Evolutionary conservation across 1,140 invertebrate species (phyloP).

Genomic region (Gonatopus flavifemur): DNA sequence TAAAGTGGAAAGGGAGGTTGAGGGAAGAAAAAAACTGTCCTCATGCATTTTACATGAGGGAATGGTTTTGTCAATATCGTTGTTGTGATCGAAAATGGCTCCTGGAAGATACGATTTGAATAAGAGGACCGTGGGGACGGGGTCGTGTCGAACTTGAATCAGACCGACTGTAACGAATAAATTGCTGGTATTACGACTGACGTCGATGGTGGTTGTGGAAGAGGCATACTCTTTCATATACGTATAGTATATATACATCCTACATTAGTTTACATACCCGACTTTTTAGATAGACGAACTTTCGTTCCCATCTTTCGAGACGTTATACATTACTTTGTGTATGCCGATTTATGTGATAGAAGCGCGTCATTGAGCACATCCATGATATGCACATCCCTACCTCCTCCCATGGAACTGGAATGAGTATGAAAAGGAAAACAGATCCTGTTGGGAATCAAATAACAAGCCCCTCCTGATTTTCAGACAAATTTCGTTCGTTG

Average conservation of each 20-base stretch:
- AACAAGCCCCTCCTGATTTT: no score
- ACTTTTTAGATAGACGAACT: conserved; percentile 29
- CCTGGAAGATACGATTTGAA: conserved; percentile 47
- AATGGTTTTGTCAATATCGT: conserved; percentile 47
- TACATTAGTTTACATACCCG: conserved; percentile 9
- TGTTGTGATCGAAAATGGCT: conserved; percentile 50
- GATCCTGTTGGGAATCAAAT: no score
- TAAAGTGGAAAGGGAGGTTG: not conserved
- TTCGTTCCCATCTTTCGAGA: conserved; percentile 17
- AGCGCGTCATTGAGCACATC: conserved; percentile 23
- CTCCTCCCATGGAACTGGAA: no score
- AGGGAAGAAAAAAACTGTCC: conserved; percentile 19
- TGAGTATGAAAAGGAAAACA: no score
- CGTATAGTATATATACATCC: no score
- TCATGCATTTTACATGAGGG: conserved; percentile 45
- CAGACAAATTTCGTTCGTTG: no score
- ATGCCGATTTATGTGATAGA: conserved; percentile 28
- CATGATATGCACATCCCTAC: conserved; percentile 26
- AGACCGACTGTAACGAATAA: conserved; percentile 38
- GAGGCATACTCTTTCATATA: not conserved
- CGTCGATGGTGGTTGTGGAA: conserved; percentile 12
- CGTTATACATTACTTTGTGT: no score
- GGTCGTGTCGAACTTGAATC: conserved; percentile 33
- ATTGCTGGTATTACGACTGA: conserved; percentile 34
- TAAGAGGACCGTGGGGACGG: conserved; percentile 38